phyloP scores from a whole-genome alignment of 2,113 vertebrate genomes.

The Desmodus rotundus region DNA sequence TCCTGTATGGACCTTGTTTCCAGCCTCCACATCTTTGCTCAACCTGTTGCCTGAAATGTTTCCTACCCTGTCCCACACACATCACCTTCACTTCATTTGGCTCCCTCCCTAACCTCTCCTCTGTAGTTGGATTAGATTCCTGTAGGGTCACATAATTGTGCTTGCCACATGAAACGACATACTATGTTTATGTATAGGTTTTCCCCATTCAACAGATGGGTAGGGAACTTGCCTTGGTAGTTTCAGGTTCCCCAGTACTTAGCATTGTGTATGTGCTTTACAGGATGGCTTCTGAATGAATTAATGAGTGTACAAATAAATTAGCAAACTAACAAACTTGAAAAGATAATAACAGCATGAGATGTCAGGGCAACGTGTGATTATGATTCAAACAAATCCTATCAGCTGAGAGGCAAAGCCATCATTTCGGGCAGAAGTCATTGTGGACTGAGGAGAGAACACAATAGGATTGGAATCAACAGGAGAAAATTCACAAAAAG shows the following conservation, averaged over 20 bases:
- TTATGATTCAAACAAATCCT: conserved; percentile 6
- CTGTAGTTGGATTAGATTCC: not conserved
- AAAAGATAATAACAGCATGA: not conserved
- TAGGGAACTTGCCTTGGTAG: not conserved
- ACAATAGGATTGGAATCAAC: not conserved
- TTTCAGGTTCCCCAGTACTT: not conserved
- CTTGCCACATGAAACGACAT: not conserved
- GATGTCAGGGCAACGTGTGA: conserved; percentile 7
- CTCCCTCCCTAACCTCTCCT: not conserved
- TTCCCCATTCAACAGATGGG: not conserved
- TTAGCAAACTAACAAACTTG: not conserved
- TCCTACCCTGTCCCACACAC: not conserved
- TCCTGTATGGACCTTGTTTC: not conserved
- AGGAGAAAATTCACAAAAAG: not conserved
- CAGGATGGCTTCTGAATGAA: not conserved
- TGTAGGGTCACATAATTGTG: not conserved
- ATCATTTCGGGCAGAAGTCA: not conserved
- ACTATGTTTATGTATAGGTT: not conserved
- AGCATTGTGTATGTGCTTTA: not conserved
- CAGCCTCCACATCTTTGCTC: not conserved
- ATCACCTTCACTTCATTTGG: not conserved
- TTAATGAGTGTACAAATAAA: conserved; percentile 3
- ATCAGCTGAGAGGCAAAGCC: not conserved
- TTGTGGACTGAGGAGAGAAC: not conserved
- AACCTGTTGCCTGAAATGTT: not conserved